phyloP scores from a whole-genome alignment of 2,888 invertebrate species.

The Melanargia galathea region DNA sequence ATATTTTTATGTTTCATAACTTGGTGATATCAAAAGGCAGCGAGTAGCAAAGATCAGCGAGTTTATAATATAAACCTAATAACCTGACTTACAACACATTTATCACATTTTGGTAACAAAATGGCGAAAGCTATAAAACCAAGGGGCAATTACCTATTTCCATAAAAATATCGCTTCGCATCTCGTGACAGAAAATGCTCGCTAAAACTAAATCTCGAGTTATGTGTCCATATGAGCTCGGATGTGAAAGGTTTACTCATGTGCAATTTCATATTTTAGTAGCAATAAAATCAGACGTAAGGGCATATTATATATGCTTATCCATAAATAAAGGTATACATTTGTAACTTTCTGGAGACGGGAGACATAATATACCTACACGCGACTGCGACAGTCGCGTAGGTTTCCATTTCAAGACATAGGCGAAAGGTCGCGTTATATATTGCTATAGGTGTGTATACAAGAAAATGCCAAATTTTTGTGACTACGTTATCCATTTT shows the following conservation, averaged over 20 bases:
- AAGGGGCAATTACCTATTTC: constrained; percentile 60
- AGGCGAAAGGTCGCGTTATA: background rate
- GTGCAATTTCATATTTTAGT: constrained; percentile 76
- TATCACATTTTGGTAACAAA: constrained; percentile 52
- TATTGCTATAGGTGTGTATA: background rate
- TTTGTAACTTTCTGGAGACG: background rate
- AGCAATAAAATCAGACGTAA: constrained; percentile 64
- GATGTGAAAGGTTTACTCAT: constrained; percentile 76
- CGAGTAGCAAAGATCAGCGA: background rate
- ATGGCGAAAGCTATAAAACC: constrained; percentile 68
- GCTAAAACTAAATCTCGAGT: constrained; percentile 73
- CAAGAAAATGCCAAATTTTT: too few relatives aligned
- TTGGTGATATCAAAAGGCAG: background rate
- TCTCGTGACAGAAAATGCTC: constrained; percentile 64
- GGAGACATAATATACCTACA: background rate
- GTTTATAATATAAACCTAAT: constrained; percentile 24
- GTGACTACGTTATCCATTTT: too few relatives aligned
- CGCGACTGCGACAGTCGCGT: background rate
- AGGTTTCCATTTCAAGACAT: background rate
- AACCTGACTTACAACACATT: constrained; percentile 30
- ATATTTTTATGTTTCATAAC: background rate
- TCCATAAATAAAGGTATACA: constrained; percentile 66
- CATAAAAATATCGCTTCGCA: constrained; percentile 72
- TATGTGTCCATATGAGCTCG: constrained; percentile 65
- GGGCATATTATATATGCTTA: constrained; percentile 61